Evolutionary conservation across 2,888 invertebrate species (phyloP), one percentile per base, ranked within the genome.

Genomic region (Cecidostiba fungosa): DNA sequence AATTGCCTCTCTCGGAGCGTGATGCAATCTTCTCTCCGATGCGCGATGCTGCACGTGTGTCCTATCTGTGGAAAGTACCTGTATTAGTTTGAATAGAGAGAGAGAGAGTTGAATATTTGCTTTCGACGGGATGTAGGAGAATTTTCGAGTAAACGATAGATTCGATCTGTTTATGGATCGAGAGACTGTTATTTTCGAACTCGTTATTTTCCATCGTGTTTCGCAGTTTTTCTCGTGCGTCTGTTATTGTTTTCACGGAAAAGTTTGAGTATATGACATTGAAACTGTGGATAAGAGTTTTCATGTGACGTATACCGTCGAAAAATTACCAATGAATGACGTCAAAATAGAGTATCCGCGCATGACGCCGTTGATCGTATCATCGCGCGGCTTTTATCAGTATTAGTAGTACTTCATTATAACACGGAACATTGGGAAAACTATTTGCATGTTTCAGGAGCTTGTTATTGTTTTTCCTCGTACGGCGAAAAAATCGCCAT

Each of bases 11-110:
- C 39, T 26, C 32, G 23, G 19, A n/a, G 19, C 62, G n/a, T 80
- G 80, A 80, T 72, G 80, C 59, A 80, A 80, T 69, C 69, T 47
- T 43, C 43, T 43, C 12, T n/a, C n/a, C n/a, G n/a, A n/a, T n/a
- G n/a, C n/a, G n/a, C 39, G 39, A n/a, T 47, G 43, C 47, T 36
- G 23, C 6, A 43, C n/a, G 50, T 50, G n/a, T 79, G 32, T 43
- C 43, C 43, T 43, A 43, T 43, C 43, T 43, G 43, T 12, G 47
- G 26, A 29, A 23, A 32, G 69, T 70, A 26, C 70, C 3, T 47
- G 66, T 23, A 26, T 26, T 66, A 66, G 26, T 29, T 26, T 32
- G 69, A 16, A 19, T 16, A 32, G 69, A 69, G 32, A 19, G 32
- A 26, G 69, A 69, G 16, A 16, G 32, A 12, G 29, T 29, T 5